Base-by-base conservation (phyloP, 2,888 invertebrate genomes). In the Cephus pulcher region DNA sequence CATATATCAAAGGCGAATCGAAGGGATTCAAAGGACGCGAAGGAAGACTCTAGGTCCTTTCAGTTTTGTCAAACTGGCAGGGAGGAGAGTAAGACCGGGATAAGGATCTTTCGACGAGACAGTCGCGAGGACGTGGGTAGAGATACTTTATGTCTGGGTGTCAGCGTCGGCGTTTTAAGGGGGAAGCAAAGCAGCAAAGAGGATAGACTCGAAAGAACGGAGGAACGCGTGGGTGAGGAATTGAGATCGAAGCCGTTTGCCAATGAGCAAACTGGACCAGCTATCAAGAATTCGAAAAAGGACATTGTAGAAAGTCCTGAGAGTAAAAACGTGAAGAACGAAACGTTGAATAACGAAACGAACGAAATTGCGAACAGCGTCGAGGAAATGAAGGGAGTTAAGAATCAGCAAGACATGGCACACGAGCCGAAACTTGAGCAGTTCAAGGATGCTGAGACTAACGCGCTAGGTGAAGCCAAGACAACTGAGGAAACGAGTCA, bases 81-180 rank as follows among this genome's bases (percentile, higher is more conserved):
- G 40, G 88, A 86, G 76, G 85, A 88, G 11, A 74, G 77, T 35
- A 84, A 83, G 77, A 82, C 81, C 80, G 84, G 85, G 68, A 80
- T 85, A 78, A 86, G 85, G 56, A 79, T 84, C 70, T 85, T 84
- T 76, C 87, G 87, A 6, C 85, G 88, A 78, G 87, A 88, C 70
- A 84, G 82, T 77, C 86, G 86, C 76, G 88, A 88, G 79, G 86
- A 88, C 86, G 88, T 86, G 86, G 87, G 86, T 71, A 83, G 86
- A 78, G 87, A 86, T 74, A 80, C 76, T 69, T 76, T 81, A 81
- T 87, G 84, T 80, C 83, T 82, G 75, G 85, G 82, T 81, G 82
- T 80, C 81, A 78, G 76, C 77, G 80, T 82, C 77, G 78, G 79
- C 76, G 73, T 79, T 15, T 80, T 82, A 79, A 86, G 86, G 82